Conservation (phyloP, 1,140 invertebrate genomes). For the Zaprionus taronus region DNA sequence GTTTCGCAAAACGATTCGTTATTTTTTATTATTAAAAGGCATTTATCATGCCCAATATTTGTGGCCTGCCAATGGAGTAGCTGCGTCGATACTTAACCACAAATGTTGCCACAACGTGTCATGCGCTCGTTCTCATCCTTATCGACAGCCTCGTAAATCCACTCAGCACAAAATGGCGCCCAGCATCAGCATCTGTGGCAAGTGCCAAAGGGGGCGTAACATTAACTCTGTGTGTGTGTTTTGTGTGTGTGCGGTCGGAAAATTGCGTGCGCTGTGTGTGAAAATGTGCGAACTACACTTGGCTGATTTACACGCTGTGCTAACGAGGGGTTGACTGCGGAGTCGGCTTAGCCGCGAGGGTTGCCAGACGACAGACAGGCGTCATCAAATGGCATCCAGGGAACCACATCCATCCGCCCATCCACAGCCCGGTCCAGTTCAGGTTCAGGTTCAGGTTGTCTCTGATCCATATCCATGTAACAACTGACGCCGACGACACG, state of each 20-base stretch:
- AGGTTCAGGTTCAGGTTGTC: conserved; percentile 12
- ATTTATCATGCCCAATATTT: conserved; percentile 68
- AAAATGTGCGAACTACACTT: conserved; percentile 55
- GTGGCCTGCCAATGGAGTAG: conserved; percentile 64
- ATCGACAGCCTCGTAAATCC: conserved; percentile 68
- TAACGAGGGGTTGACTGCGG: conserved; percentile 70
- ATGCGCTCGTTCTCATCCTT: neutral
- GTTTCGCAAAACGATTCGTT: conserved; percentile 32
- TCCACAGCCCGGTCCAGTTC: conserved; percentile 3
- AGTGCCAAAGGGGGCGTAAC: conserved; percentile 51
- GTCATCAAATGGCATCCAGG: conserved; percentile 30
- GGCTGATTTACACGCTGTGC: conserved; percentile 64
- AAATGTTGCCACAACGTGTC: conserved; percentile 72
- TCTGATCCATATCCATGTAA: conserved; percentile 51
- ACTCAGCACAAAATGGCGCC: conserved; percentile 66
- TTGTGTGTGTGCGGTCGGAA: conserved; percentile 39
- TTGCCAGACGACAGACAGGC: conserved; percentile 44
- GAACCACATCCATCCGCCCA: conserved; percentile 7
- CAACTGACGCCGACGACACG: conserved; percentile 63
- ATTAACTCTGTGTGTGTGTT: conserved; percentile 37
- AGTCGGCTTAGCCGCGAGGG: conserved; percentile 37
- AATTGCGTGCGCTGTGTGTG: conserved; percentile 48
- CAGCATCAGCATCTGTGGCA: conserved; percentile 78
- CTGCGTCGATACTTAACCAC: conserved; percentile 73
- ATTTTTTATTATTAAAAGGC: conserved; percentile 74